Evolutionary conservation across 2,797 vertebrate species (phyloP).

Genomic region (Mycteria americana): DNA sequence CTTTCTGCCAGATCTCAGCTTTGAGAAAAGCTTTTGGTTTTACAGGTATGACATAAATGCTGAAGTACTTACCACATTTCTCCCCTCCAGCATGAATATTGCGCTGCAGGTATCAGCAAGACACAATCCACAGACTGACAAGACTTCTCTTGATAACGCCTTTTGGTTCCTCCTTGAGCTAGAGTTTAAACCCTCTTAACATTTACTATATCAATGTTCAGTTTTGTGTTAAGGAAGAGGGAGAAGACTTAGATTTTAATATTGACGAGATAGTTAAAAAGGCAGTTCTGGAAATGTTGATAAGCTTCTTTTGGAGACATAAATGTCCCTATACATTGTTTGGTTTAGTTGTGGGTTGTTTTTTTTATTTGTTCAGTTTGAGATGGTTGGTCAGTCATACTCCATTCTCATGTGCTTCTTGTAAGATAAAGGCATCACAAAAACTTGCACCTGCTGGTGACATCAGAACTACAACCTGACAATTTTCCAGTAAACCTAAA

Average conservation of each 20-base stretch:
- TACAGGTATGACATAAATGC: neutral
- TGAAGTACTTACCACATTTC: constrained; percentile 40
- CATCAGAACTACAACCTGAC: constrained; percentile 49
- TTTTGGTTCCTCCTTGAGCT: constrained; percentile 46
- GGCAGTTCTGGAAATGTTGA: constrained; percentile 48
- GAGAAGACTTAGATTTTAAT: constrained; percentile 42
- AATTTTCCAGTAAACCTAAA: constrained; percentile 26
- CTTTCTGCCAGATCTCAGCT: neutral
- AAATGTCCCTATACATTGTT: neutral
- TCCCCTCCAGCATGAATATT: constrained; percentile 40
- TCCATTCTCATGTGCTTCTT: constrained; percentile 58
- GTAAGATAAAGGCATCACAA: constrained; percentile 60
- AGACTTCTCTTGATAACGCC: constrained; percentile 15
- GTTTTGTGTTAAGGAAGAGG: constrained; percentile 56
- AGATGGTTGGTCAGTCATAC: constrained; percentile 22
- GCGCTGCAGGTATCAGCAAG: constrained; percentile 45
- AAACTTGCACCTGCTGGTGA: constrained; percentile 63
- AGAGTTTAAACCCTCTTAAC: constrained; percentile 50
- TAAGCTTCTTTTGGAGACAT: neutral
- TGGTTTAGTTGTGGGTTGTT: constrained; percentile 21
- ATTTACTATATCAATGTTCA: constrained; percentile 41
- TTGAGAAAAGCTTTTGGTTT: neutral
- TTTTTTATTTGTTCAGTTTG: constrained; percentile 7
- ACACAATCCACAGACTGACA: constrained; percentile 51
- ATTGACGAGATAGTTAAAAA: constrained; percentile 36